A percentile compares a stretch with the other conserved stretches of the same genome.
These are phyloP conservation scores for Poeciliopsis presidionis DNA, from an alignment of 2,797 vertebrate genomes.

Conservation along the genomic window DNA sequence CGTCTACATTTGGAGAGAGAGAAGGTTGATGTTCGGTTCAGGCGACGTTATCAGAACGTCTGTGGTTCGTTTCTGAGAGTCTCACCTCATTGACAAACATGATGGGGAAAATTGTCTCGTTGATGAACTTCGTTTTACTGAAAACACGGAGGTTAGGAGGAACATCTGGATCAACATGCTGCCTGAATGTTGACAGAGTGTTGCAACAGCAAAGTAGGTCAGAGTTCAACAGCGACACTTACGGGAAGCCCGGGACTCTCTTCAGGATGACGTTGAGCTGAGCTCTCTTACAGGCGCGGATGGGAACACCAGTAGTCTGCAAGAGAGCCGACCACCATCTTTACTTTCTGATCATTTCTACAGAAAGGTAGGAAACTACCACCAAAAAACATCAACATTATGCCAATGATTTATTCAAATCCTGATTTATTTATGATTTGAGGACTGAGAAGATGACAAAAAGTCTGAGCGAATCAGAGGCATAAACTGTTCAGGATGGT, in stretches of 20 bases:
- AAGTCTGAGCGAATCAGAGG: not conserved
- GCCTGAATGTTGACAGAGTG: slow-evolving; percentile 29
- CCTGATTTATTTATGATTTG: not conserved
- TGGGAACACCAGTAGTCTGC: slow-evolving; percentile 83
- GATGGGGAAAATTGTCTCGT: slow-evolving; percentile 85
- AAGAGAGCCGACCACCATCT: not conserved
- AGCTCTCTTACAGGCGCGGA: slow-evolving; percentile 85
- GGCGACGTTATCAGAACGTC: not conserved
- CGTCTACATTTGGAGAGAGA: slow-evolving; percentile 64
- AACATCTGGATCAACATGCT: slow-evolving; percentile 49
- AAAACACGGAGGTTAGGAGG: slow-evolving; percentile 31
- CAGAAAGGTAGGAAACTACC: not conserved
- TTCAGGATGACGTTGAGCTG: slow-evolving; percentile 85
- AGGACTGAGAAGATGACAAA: not conserved
- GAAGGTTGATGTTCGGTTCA: slow-evolving; percentile 1
- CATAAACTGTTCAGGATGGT: not conserved
- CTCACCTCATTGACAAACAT: slow-evolving; percentile 88
- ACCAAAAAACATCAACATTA: not conserved
- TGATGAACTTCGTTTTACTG: slow-evolving; percentile 78
- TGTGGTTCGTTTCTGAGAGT: not conserved
- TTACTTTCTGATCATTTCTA: not conserved
- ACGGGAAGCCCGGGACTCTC: slow-evolving; percentile 82
- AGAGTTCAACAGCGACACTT: slow-evolving; percentile 65
- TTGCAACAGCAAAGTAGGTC: slow-evolving; percentile 45
- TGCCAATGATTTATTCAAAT: not conserved